Evolutionary conservation across 2,888 invertebrate genomes (phyloP), one percentile per base, ranked within the genome.

Genomic region (Plebejus argus): DNA sequence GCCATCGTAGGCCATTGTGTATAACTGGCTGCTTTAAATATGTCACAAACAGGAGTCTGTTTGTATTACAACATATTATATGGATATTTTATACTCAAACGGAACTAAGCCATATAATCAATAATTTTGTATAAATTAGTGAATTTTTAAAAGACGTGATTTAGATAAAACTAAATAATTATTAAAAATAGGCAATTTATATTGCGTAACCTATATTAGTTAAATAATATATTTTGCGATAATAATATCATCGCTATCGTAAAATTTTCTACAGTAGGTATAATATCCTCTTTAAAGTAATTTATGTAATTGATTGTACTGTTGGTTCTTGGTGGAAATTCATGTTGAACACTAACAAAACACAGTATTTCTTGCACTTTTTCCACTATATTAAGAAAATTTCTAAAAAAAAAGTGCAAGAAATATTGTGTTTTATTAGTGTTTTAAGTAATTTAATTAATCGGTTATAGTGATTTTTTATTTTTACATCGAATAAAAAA

Each of bases 361-460:
- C n/a, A n/a, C n/a, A n/a, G n/a, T n/a, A n/a, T n/a, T n/a, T n/a
- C n/a, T n/a, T n/a, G n/a, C n/a, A n/a, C n/a, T n/a, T n/a, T n/a
- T n/a, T n/a, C n/a, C n/a, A n/a, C n/a, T n/a, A n/a, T n/a, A n/a
- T n/a, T n/a, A n/a, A n/a, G n/a, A n/a, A n/a, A n/a, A n/a, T n/a
- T n/a, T n/a, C n/a, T n/a, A n/a, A n/a, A n/a, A n/a, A n/a, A n/a
- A n/a, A n/a, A n/a, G n/a, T n/a, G n/a, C n/a, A n/a, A n/a, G n/a
- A n/a, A n/a, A n/a, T n/a, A n/a, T n/a, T n/a, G n/a, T n/a, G n/a
- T n/a, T n/a, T n/a, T n/a, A n/a, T n/a, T n/a, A n/a, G n/a, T n/a
- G 28, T 71, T 71, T 45, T 10, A 71, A 71, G 3, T 39, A 39
- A 35, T 71, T 71, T 71, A 45, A 71, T 71, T 71, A 12, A 71